Evolutionary conservation across 2,113 vertebrate genomes (phyloP).

Genomic region (Rutilus rutilus): DNA sequence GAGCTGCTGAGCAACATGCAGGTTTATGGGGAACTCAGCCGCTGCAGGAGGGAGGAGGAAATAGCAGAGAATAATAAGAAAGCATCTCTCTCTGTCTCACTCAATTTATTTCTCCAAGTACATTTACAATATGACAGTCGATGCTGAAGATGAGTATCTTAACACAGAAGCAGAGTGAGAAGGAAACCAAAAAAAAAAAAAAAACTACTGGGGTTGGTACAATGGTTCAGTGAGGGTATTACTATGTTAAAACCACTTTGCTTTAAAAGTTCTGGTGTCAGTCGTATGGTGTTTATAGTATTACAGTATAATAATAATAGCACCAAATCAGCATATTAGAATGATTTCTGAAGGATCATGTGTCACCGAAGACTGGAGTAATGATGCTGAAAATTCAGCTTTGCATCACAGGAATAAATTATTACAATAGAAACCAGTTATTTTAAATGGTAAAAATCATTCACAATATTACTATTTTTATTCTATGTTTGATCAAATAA

Average conservation of each 20-base stretch:
- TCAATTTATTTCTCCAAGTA: not conserved
- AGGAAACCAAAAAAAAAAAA: not conserved
- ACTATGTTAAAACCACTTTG: not conserved
- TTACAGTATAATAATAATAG: too few species aligned
- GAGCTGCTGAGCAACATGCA: conserved; percentile 22
- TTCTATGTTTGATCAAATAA: too few species aligned
- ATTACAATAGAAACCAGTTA: too few species aligned
- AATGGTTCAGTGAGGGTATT: not conserved
- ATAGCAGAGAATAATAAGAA: conserved; percentile 23
- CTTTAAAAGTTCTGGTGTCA: too few species aligned
- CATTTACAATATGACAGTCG: not conserved
- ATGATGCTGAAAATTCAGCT: too few species aligned
- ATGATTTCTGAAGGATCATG: not conserved
- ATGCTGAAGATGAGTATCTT: not conserved
- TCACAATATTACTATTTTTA: too few species aligned
- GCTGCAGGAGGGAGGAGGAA: conserved; percentile 4
- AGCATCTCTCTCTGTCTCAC: not conserved
- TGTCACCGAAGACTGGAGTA: not conserved
- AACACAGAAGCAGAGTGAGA: not conserved
- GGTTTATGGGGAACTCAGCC: conserved; percentile 22
- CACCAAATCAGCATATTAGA: not conserved
- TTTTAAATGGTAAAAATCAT: too few species aligned
- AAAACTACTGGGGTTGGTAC: not conserved
- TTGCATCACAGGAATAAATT: too few species aligned
- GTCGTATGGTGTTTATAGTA: too few species aligned